These are phyloP conservation scores for Thumatha senex DNA, from an alignment of 2,888 invertebrate species.

Conservation along the genomic window DNA sequence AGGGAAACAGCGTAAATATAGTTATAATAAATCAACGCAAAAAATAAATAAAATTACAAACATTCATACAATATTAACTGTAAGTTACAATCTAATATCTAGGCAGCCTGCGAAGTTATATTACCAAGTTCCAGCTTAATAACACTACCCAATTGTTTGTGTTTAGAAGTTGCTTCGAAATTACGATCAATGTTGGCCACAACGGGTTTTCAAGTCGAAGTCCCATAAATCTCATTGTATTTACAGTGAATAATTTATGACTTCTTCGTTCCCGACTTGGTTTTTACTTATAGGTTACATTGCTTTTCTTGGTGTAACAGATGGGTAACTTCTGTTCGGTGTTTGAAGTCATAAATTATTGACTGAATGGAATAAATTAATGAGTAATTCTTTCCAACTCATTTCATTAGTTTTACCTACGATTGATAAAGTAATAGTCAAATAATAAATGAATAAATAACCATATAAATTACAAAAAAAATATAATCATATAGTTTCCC, in stretches of 20 bases:
- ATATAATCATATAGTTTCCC: no score
- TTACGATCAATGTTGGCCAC: constrained; percentile 36
- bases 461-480: no score
- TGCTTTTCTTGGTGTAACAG: constrained; percentile 8
- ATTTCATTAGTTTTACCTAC: no score
- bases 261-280: constrained; percentile 12
- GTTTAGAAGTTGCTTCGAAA: constrained; percentile 27
- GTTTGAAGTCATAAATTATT: background rate
- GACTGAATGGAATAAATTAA: background rate
- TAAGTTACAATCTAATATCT: constrained; percentile 9
- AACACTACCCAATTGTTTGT: constrained; percentile 36
- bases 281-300: constrained; percentile 20
- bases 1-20: no score
- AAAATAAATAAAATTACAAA: no score
- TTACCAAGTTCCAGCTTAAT: constrained; percentile 23
- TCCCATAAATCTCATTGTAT: constrained; percentile 45
- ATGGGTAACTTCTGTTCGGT: constrained; percentile 1
- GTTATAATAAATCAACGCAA: no score
- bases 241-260: constrained; percentile 41
- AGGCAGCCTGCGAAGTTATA: constrained; percentile 32
- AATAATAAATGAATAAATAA: no score
- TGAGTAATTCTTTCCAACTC: no score
- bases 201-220: constrained; percentile 26
- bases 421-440: no score
- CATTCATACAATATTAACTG: background rate